Percentiles rank a stretch among this genome's conserved stretches.
Conservation (phyloP, 1,140 invertebrate species). For the Euwallacea similis region DNA sequence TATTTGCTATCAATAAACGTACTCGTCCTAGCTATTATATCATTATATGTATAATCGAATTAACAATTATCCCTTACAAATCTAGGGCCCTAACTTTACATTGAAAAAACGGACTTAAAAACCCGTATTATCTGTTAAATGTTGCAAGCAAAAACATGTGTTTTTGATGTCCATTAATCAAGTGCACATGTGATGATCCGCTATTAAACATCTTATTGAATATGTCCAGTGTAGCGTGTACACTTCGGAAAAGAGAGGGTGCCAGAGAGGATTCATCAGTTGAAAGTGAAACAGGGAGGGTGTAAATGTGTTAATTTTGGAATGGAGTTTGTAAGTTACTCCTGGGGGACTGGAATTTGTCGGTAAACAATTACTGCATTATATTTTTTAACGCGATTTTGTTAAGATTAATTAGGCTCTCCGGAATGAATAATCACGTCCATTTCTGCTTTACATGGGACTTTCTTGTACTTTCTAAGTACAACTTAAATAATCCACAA, state of each 20-base stretch:
- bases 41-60: too few species aligned
- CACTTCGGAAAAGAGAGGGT: constrained; percentile 34
- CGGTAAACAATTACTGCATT: too few species aligned
- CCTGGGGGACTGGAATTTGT: neutral
- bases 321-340: constrained; percentile 4
- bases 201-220: constrained; percentile 42
- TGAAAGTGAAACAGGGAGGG: constrained; percentile 27
- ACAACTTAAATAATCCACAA: too few species aligned
- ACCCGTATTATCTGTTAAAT: constrained; percentile 29
- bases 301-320: constrained; percentile 34
- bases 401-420: too few species aligned
- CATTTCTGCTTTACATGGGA: too few species aligned
- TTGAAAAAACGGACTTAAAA: neutral
- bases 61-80: too few species aligned
- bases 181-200: constrained; percentile 40
- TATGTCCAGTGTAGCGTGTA: constrained; percentile 38
- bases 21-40: too few species aligned
- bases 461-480: too few species aligned
- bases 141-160: constrained; percentile 36
- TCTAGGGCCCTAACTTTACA: too few species aligned
- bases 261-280: constrained; percentile 25
- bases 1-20: too few species aligned
- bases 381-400: too few species aligned
- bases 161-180: constrained; percentile 39
- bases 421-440: too few species aligned